phyloP scores from a whole-genome alignment of 2,113 vertebrate species.

The Casuarius casuarius region DNA sequence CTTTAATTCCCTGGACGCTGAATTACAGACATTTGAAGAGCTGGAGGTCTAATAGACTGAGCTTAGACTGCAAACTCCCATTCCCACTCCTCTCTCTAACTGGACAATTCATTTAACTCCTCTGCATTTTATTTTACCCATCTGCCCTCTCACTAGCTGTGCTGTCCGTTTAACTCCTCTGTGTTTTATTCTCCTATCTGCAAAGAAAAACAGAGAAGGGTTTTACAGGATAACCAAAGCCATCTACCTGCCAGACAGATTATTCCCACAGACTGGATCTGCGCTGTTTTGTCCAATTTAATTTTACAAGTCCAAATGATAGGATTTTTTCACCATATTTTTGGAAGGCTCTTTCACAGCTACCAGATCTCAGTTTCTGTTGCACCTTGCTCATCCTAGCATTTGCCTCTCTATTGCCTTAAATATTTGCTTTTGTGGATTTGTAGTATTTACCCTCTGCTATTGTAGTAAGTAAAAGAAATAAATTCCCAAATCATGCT shows the following conservation, averaged over 20 bases:
- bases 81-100: background rate
- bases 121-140: background rate
- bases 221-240: background rate
- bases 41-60: background rate
- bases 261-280: background rate
- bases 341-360: background rate
- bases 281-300: background rate
- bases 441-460: background rate
- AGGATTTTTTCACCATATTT: background rate
- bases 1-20: background rate
- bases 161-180: background rate
- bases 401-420: background rate
- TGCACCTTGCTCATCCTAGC: background rate
- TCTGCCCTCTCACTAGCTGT: too few species aligned
- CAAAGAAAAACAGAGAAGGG: background rate
- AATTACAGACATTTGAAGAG: background rate
- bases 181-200: background rate
- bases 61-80: background rate
- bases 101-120: background rate
- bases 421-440: background rate
- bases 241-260: background rate
- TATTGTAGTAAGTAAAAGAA: slow-evolving; percentile 15
- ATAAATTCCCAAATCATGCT: slow-evolving; percentile 1
- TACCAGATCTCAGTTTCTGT: background rate
- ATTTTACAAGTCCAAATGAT: background rate